Conservation (phyloP, 2,797 vertebrate genomes). For the Pseudochromis fuscus region DNA sequence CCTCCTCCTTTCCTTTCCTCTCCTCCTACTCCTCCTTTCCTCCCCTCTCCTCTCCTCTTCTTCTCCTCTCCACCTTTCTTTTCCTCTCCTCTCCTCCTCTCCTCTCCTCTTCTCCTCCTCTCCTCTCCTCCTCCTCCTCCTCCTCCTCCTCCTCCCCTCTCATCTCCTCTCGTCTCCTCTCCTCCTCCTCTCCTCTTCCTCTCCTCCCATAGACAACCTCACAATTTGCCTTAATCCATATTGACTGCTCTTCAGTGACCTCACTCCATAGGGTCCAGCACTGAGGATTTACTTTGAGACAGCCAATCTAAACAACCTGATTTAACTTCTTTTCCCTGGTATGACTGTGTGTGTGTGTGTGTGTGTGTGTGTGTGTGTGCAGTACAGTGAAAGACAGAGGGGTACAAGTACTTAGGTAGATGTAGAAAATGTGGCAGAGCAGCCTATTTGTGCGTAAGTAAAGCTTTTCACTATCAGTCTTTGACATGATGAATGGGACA, state of each 20-base stretch:
- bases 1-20: constrained; percentile 56
- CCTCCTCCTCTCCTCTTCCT: constrained; percentile 31
- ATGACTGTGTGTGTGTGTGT: constrained; percentile 44
- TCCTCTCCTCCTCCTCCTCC: no score
- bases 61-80: no score
- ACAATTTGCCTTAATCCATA: constrained; percentile 86
- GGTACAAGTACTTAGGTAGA: constrained; percentile 43
- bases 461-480: constrained; percentile 72
- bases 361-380: constrained; percentile 37
- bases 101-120: no score
- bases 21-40: no score
- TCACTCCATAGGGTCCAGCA: constrained; percentile 79
- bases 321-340: constrained; percentile 76
- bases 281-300: constrained; percentile 83
- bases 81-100: no score
- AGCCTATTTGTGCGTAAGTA: constrained; percentile 51
- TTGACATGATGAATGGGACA: constrained; percentile 78
- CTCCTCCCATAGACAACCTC: constrained; percentile 75
- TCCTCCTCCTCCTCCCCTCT: no score
- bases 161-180: background rate
- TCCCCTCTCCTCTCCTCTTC: no score
- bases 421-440: constrained; percentile 41
- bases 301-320: constrained; percentile 86
- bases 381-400: constrained; percentile 26
- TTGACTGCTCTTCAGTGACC: constrained; percentile 85